These are phyloP conservation scores for Corydoras maculifer DNA, from an alignment of 2,113 vertebrate genomes.

Conservation along the genomic window DNA sequence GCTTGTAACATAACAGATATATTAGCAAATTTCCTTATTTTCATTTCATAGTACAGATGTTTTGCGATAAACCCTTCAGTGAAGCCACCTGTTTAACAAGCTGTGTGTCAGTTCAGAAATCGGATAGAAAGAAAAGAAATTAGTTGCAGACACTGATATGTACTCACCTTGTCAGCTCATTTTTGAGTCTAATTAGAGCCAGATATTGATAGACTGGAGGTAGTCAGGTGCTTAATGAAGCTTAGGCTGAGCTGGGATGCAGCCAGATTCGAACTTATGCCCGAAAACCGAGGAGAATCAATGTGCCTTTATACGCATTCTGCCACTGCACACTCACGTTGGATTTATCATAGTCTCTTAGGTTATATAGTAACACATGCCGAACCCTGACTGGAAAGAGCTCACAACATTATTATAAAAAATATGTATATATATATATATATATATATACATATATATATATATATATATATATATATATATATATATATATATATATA, in stretches of 20 bases:
- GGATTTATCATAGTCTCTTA: background rate
- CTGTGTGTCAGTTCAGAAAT: slow-evolving; percentile 25
- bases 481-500: no score
- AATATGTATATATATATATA: no score
- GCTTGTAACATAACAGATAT: background rate
- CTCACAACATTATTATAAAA: no score
- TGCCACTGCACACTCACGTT: background rate
- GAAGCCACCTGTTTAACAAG: slow-evolving; percentile 16
- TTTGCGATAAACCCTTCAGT: slow-evolving; percentile 1
- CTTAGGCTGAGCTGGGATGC: slow-evolving; percentile 40
- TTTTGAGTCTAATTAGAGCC: slow-evolving; percentile 55
- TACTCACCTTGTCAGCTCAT: slow-evolving; percentile 48
- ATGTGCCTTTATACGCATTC: slow-evolving; percentile 18
- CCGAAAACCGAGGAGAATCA: slow-evolving; percentile 23
- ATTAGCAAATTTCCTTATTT: background rate
- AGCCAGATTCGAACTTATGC: slow-evolving; percentile 51
- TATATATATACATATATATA: no score
- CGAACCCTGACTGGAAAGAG: background rate
- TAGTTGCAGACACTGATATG: slow-evolving; percentile 40
- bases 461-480: no score
- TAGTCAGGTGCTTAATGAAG: slow-evolving; percentile 65
- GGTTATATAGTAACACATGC: no score
- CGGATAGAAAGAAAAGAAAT: slow-evolving; percentile 16
- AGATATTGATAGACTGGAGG: slow-evolving; percentile 53
- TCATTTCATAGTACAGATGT: background rate